Percentiles rank a stretch among this genome's conserved stretches.
These are phyloP conservation scores for Crocallis elinguaria DNA, from an alignment of 2,888 invertebrate species.

Conservation along the genomic window DNA sequence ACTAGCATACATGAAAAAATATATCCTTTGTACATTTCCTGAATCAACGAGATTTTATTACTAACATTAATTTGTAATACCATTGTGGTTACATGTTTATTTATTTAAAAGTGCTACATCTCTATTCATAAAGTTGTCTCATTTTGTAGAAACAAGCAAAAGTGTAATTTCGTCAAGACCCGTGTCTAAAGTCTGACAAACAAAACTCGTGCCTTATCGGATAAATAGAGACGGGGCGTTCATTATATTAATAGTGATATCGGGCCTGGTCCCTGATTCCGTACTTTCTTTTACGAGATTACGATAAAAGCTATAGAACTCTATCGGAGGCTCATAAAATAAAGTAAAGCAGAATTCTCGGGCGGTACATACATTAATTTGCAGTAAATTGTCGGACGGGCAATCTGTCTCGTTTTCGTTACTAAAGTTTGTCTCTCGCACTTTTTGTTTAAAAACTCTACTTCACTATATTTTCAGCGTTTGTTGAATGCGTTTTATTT, in stretches of 20 bases:
- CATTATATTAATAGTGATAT: slow-evolving; percentile 59
- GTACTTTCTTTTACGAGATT: slow-evolving; percentile 57
- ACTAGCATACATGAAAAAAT: too few species aligned
- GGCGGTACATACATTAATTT: slow-evolving; percentile 33
- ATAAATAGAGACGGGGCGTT: slow-evolving; percentile 46
- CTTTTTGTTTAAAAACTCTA: slow-evolving; percentile 20
- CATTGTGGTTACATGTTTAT: too few species aligned
- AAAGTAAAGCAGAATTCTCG: slow-evolving; percentile 51
- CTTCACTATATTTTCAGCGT: slow-evolving; percentile 19
- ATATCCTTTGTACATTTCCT: too few species aligned
- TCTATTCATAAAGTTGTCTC: too few species aligned
- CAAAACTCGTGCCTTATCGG: slow-evolving; percentile 43
- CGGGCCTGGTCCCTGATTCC: slow-evolving; percentile 52
- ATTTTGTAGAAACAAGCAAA: slow-evolving; percentile 15
- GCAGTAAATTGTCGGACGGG: slow-evolving; percentile 33
- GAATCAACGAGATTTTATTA: too few species aligned
- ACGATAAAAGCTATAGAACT: slow-evolving; percentile 49
- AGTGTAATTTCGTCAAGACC: slow-evolving; percentile 17
- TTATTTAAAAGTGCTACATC: too few species aligned
- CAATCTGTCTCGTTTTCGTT: slow-evolving; percentile 27
- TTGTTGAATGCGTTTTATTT: slow-evolving; percentile 25
- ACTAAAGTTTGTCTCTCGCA: slow-evolving; percentile 20
- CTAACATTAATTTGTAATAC: too few species aligned
- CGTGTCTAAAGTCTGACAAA: slow-evolving; percentile 32
- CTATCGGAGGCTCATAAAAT: slow-evolving; percentile 52